Conservation (phyloP, 2,113 vertebrate species). For the Myotis lucifugus region DNA sequence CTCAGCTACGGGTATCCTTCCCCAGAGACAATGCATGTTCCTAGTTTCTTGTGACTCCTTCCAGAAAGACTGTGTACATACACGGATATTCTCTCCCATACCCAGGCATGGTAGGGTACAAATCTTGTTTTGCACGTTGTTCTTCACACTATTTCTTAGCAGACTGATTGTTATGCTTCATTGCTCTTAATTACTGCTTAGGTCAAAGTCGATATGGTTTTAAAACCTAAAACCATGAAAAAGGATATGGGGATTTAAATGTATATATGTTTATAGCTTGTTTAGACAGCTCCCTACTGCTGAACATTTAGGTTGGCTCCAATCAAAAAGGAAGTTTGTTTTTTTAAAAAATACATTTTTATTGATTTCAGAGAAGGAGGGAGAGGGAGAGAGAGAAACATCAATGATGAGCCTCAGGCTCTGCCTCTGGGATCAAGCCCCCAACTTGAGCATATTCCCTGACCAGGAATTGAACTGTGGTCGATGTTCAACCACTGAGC, state of each 20-base stretch:
- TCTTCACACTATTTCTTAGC: background rate
- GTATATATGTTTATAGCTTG: background rate
- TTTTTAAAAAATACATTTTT: too few species aligned
- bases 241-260: background rate
- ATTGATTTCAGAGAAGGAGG: too few species aligned
- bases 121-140: background rate
- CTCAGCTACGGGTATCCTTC: background rate
- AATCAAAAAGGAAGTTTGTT: background rate
- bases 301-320: background rate
- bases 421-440: too few species aligned
- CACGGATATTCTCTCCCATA: background rate
- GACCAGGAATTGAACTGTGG: too few species aligned
- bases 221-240: background rate
- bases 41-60: background rate
- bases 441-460: too few species aligned
- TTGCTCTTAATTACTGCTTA: slow-evolving; percentile 14
- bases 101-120: background rate
- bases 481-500: too few species aligned
- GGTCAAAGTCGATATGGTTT: background rate
- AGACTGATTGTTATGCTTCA: background rate
- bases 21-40: background rate
- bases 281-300: background rate
- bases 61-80: background rate
- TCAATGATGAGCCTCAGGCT: too few species aligned
- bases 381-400: too few species aligned